These are phyloP conservation scores for Spatulosminthurus flaviceps DNA, from an alignment of 2,888 invertebrate genomes.

Conservation along the genomic window DNA sequence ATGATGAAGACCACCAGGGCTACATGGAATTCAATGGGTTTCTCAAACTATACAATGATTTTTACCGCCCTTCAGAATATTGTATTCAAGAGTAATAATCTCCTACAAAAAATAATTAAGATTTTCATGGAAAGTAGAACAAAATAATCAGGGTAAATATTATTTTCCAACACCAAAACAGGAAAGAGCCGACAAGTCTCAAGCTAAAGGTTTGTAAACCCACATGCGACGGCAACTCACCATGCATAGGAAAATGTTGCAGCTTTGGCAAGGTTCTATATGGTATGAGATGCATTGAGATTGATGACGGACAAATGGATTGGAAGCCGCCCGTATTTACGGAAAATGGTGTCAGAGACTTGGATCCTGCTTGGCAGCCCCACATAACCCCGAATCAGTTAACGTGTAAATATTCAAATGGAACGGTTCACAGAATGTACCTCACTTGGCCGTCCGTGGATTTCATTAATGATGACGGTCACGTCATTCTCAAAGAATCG, in stretches of 20 bases:
- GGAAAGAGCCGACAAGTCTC: neutral
- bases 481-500: neutral
- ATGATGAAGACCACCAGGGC: neutral
- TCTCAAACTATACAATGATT: neutral
- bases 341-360: neutral
- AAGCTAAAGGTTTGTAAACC: slow-evolving; percentile 25
- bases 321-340: slow-evolving; percentile 38
- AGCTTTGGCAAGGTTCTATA: slow-evolving; percentile 26
- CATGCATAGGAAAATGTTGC: slow-evolving; percentile 43
- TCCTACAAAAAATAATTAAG: no score
- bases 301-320: neutral
- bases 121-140: no score
- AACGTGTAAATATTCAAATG: slow-evolving; percentile 30
- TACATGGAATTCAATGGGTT: slow-evolving; percentile 14
- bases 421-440: neutral
- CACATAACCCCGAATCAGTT: slow-evolving; percentile 25
- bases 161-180: no score
- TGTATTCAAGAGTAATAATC: slow-evolving; percentile 11
- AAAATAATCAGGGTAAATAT: no score
- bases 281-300: neutral
- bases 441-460: slow-evolving; percentile 19
- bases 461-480: neutral
- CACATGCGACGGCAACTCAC: slow-evolving; percentile 27
- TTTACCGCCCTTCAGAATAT: neutral
- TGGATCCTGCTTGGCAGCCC: slow-evolving; percentile 2